Percentiles rank a stretch among this genome's conserved stretches.
phyloP scores from a whole-genome alignment of 2,888 invertebrate species.

The Hirudinaria manillensis region DNA sequence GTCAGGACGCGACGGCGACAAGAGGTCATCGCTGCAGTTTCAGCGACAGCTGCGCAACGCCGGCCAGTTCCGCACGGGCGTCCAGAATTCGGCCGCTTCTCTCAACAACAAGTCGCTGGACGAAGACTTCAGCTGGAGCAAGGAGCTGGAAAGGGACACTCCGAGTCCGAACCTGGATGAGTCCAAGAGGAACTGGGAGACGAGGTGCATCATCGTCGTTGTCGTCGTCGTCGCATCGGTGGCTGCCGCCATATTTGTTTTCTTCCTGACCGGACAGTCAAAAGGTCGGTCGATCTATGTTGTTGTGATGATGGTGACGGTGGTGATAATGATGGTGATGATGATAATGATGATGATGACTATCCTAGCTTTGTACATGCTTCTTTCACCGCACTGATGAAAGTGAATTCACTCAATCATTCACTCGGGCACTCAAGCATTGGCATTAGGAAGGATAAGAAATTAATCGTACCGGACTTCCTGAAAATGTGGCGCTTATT shows the following conservation, averaged over 20 bases:
- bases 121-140: constrained; percentile 32
- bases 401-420: background rate
- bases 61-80: background rate
- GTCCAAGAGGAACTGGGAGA: constrained; percentile 35
- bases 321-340: constrained; percentile 34
- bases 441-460: no score
- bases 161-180: constrained; percentile 27
- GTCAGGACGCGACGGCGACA: background rate
- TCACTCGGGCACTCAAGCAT: background rate
- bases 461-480: no score
- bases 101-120: constrained; percentile 22
- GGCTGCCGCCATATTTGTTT: constrained; percentile 34
- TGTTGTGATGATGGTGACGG: constrained; percentile 17
- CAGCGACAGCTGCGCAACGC: background rate
- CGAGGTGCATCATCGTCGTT: constrained; percentile 33
- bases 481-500: no score
- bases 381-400: no score
- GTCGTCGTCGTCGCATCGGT: constrained; percentile 33
- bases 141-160: constrained; percentile 31
- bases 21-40: no score
- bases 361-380: background rate
- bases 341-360: constrained; percentile 37
- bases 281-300: no score
- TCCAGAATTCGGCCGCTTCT: constrained; percentile 11
- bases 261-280: constrained; percentile 33